Base-by-base conservation (phyloP, 2,888 invertebrate species). In the Koerneria pararmatus region DNA sequence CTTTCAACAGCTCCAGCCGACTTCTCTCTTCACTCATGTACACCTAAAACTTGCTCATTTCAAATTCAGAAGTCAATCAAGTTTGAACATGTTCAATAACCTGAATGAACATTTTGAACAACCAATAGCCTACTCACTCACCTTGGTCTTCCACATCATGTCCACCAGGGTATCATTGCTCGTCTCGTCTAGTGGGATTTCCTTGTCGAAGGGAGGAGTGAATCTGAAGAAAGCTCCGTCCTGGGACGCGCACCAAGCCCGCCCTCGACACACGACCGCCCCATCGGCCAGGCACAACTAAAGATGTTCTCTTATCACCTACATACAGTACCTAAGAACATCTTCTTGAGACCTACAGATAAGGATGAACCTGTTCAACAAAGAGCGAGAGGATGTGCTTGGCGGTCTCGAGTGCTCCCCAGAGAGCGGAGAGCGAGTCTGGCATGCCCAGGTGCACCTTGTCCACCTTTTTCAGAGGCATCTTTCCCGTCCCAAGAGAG, bases 121-220 rank as follows among this genome's bases (percentile, higher is more conserved):
- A n/a, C n/a, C n/a, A n/a, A n/a, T n/a, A n/a, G n/a, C n/a, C n/a
- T n/a, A n/a, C n/a, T n/a, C n/a, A n/a, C n/a, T n/a, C n/a, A 62
- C 62, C 62, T 62, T 62, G 5, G 62, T 62, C 35, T 62, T 62
- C 62, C 62, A 62, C 53, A 62, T 34, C 62, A 62, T 62, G 37
- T 62, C 62, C 11, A 62, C 53, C 1, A 62, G 62, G 29, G 53
- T 35, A 1, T 34, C 53, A 27, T 62, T 62, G 27, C 35, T 51
- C 27, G 62, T 62, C 37, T 62, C 62, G 37, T 62, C 62, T 6
- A 62, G 53, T 6, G 34, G 29, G 27, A 62, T 62, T 31, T 62
- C 62, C 8, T 35, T 4, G 11, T 62, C 62, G 27, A 62, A 51
- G 35, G 37, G 51, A n/a, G 62, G 62, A 3, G 62, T 53, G 27